Percentiles rank a stretch among this genome's conserved stretches.
These are phyloP conservation scores for Pterostichus madidus DNA, from an alignment of 2,888 invertebrate species.

Conservation along the genomic window DNA sequence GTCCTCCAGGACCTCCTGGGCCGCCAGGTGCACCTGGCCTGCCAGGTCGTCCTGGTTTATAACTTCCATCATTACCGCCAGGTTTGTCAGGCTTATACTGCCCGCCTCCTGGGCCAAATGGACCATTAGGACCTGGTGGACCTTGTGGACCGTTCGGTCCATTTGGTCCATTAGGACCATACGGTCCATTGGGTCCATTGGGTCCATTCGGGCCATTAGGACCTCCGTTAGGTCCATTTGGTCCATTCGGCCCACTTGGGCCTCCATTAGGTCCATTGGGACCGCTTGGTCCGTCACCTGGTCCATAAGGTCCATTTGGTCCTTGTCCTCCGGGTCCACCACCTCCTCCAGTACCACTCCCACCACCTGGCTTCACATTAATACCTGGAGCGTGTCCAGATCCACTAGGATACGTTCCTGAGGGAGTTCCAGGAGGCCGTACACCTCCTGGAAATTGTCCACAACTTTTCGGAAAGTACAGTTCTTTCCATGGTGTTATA, in stretches of 20 bases:
- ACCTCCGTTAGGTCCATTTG: conserved; percentile 68
- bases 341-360: conserved; percentile 62
- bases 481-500: conserved; percentile 83
- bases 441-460: conserved; percentile 76
- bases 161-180: conserved; percentile 69
- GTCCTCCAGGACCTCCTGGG: conserved; percentile 31
- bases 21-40: conserved; percentile 47
- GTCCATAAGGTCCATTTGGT: conserved; percentile 73
- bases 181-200: conserved; percentile 75
- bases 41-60: conserved; percentile 49
- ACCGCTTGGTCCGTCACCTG: conserved; percentile 77
- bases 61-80: conserved; percentile 50
- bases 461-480: conserved; percentile 87
- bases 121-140: conserved; percentile 70
- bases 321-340: conserved; percentile 45
- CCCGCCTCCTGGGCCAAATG: conserved; percentile 51
- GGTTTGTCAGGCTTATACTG: conserved; percentile 50
- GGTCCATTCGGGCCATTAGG: conserved; percentile 69
- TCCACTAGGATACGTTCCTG: conserved; percentile 65
- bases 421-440: conserved; percentile 37
- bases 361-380: conserved; percentile 47
- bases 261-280: conserved; percentile 70
- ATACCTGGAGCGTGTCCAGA: conserved; percentile 51
- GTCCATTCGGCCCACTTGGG: conserved; percentile 70
- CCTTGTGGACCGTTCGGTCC: conserved; percentile 70